Percentiles rank a stretch among this genome's conserved stretches.
These are phyloP conservation scores for Epinotia nisella DNA, from an alignment of 2,888 invertebrate genomes.

Conservation along the genomic window DNA sequence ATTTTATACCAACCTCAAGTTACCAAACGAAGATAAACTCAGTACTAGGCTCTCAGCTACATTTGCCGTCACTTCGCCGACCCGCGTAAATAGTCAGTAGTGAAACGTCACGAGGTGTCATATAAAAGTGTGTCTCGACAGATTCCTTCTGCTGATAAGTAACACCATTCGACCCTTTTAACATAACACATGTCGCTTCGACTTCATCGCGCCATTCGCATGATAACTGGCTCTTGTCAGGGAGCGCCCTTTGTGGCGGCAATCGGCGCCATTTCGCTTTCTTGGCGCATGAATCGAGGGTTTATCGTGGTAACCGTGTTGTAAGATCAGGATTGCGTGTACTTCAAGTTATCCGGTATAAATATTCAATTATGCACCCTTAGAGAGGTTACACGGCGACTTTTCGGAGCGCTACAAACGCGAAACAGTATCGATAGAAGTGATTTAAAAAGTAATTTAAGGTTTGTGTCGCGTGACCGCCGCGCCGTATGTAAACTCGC, in stretches of 20 bases:
- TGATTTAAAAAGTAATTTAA: too few relatives aligned
- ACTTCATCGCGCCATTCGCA: conserved; percentile 9
- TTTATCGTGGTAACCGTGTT: not conserved
- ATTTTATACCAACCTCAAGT: too few relatives aligned
- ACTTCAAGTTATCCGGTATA: not conserved
- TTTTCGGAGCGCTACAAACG: not conserved
- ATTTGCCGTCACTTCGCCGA: not conserved
- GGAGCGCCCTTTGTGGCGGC: conserved; percentile 7
- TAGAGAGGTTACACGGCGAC: too few relatives aligned
- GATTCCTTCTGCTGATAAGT: conserved; percentile 1
- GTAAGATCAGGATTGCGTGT: not conserved
- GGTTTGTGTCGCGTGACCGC: too few relatives aligned
- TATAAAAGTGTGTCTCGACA: not conserved
- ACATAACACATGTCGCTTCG: conserved; percentile 4
- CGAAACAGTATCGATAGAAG: too few relatives aligned
- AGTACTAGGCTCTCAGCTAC: too few relatives aligned
- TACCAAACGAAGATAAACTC: too few relatives aligned
- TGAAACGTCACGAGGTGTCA: not conserved
- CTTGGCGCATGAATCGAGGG: not conserved
- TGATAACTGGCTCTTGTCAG: conserved; percentile 7
- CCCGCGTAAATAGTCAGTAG: not conserved
- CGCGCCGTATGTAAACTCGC: too few relatives aligned
- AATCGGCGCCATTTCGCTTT: conserved; percentile 1
- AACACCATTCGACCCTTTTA: conserved; percentile 9
- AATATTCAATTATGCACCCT: too few relatives aligned